Conservation (phyloP, 2,113 vertebrate species). For the Apteryx mantelli region DNA sequence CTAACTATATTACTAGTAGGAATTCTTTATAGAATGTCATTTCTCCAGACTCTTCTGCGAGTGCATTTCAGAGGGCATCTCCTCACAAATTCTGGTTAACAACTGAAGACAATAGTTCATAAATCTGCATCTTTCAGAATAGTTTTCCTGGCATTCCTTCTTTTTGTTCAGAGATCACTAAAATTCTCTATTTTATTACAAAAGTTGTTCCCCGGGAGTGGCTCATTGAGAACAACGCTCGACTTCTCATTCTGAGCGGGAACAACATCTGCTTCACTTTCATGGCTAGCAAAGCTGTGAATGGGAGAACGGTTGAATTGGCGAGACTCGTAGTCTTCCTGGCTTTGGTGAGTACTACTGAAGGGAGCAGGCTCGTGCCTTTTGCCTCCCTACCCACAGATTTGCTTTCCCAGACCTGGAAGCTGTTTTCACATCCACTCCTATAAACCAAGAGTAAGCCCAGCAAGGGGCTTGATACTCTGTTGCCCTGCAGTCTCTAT, state of each 20-base stretch:
- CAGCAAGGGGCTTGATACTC: background rate
- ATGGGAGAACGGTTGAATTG: conserved; percentile 78
- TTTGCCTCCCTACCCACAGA: background rate
- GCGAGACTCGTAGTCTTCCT: conserved; percentile 86
- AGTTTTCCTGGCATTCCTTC: background rate
- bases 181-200: background rate
- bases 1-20: rapidly evolving
- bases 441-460: background rate
- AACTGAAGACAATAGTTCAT: background rate
- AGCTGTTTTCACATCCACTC: background rate
- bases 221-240: conserved; percentile 88
- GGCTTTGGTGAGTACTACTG: conserved; percentile 82
- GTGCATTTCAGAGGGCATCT: background rate
- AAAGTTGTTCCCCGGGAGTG: conserved; percentile 86
- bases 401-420: background rate
- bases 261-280: conserved; percentile 86
- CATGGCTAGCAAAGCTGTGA: conserved; percentile 87
- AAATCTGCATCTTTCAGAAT: background rate
- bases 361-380: background rate
- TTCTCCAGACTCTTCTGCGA: background rate
- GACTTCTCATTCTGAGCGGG: conserved; percentile 88
- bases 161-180: background rate
- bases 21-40: background rate
- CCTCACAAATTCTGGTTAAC: background rate
- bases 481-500: background rate